A percentile compares a stretch with the other conserved stretches of the same genome.
Evolutionary conservation across 2,797 vertebrate genomes (phyloP).

Genomic region (Myotis daubentonii): DNA sequence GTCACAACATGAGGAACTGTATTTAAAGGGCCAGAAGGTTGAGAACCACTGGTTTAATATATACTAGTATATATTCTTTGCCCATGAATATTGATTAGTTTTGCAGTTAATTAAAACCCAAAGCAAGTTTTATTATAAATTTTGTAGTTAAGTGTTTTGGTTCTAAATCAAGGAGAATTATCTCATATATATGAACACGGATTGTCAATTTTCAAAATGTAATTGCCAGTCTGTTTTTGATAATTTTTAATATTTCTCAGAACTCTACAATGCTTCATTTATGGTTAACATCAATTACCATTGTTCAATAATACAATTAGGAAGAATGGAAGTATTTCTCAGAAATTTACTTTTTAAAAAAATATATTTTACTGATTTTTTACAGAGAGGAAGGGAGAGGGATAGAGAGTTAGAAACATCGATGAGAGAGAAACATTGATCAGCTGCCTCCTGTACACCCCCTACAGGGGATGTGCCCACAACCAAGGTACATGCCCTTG

Average conservation of each 20-base stretch:
- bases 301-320: not conserved
- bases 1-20: too few relatives aligned
- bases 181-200: not conserved
- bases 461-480: too few relatives aligned
- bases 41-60: too few relatives aligned
- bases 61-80: not conserved
- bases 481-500: too few relatives aligned
- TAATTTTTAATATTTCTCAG: not conserved
- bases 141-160: not conserved
- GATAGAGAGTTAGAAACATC: too few relatives aligned
- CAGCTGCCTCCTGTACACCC: too few relatives aligned
- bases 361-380: too few relatives aligned
- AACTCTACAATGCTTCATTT: not conserved
- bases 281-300: not conserved
- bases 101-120: not conserved
- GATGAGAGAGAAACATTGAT: too few relatives aligned
- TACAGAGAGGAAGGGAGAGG: too few relatives aligned
- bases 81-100: not conserved
- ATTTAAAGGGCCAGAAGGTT: too few relatives aligned
- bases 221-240: not conserved
- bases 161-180: not conserved
- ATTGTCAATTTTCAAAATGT: not conserved
- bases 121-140: not conserved
- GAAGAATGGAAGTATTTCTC: not conserved
- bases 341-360: not conserved